Evolutionary conservation across 1,140 invertebrate species (phyloP), one percentile per base, ranked within the genome.

Genomic region (Lasaia peninsularis): DNA sequence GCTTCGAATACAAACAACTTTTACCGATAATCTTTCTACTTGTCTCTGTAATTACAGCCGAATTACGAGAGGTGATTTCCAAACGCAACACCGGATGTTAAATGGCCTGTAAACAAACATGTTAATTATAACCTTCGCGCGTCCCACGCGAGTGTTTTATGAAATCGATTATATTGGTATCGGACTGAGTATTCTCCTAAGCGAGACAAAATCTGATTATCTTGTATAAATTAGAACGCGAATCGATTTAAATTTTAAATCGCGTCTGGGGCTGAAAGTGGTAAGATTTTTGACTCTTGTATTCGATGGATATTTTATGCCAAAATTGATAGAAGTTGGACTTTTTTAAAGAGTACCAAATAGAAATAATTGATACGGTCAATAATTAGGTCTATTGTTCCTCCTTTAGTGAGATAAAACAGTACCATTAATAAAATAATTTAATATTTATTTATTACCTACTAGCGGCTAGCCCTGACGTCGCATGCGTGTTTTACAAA

Each of bases 21-120:
- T 44, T 1, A 44, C 40, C 40, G 40, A 18, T 44, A 44, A 44
- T 44, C 40, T 44, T 20, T 44, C 14, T 18, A 28, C 14, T 20
- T 44, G 40, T 44, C 40, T 5, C 40, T 18, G 20, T 48, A 48
- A 48, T 21, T 48, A 48, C 20, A 48, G 20, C 14, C 40, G 9
- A 48, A 48, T 28, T 20, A 48, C 20, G 18, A 48, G 9, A 48
- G 20, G 40, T 48, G 40, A 21, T 48, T 48, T 48, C 40, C 40
- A 11, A 48, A 48, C 40, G 40, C 10, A 40, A 40, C 37, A 48
- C 40, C 40, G 40, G 40, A 48, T 48, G 40, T 48, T 48, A 48
- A 48, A 48, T 21, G 40, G 20, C 20, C 40, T 48, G 40, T 48
- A 48, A 21, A 48, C 40, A 48, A 48, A 48, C 40, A 48, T 48